A percentile compares a stretch with the other conserved stretches of the same genome.
phyloP scores from a whole-genome alignment of 2,888 invertebrate genomes.

The Plutella xylostella region DNA sequence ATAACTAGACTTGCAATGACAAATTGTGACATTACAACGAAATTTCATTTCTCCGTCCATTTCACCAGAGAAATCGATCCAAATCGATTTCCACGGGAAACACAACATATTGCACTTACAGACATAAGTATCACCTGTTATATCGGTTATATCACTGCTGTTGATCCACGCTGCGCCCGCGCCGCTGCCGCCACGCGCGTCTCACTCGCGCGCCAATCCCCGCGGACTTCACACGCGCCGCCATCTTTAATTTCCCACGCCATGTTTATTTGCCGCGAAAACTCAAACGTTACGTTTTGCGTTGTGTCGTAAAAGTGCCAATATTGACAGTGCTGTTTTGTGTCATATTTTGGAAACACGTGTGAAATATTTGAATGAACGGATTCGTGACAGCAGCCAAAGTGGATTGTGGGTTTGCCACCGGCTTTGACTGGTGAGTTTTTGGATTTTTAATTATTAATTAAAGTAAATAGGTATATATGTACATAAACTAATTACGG shows the following conservation, averaged over 20 bases:
- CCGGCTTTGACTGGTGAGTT: constrained; percentile 6
- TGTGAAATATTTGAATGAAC: neutral
- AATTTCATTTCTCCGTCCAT: no score
- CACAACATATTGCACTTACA: no score
- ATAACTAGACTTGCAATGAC: no score
- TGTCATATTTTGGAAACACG: neutral
- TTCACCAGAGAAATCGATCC: no score
- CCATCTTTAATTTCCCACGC: neutral
- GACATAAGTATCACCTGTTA: neutral
- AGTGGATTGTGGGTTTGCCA: constrained; percentile 8
- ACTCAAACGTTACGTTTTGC: neutral
- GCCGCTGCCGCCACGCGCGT: neutral
- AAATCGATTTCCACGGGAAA: no score
- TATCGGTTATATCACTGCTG: neutral
- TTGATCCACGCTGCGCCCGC: neutral
- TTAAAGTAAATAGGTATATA: no score
- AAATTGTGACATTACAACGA: no score
- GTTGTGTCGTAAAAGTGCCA: neutral
- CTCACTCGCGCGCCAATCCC: neutral
- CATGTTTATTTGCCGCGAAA: neutral
- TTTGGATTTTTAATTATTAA: no score
- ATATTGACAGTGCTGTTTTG: neutral
- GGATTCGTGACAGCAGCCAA: neutral
- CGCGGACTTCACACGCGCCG: neutral
- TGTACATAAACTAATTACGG: no score